Evolutionary conservation across 1,140 invertebrate species (phyloP).

Genomic region (Hycleus phaleratus): DNA sequence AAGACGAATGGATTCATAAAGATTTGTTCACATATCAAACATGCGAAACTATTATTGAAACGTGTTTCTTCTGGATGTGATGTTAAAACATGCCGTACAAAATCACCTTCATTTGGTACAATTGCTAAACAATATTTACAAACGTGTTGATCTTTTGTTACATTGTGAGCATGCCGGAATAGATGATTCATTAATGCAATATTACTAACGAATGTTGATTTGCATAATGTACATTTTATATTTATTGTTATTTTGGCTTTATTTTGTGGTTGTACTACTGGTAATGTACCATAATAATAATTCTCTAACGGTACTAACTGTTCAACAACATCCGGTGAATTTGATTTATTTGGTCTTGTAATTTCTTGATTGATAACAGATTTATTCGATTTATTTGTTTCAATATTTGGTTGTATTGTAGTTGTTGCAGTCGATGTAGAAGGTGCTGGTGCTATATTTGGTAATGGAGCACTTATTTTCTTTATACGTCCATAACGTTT

Average conservation of each 20-base stretch:
- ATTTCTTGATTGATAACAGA: conserved; percentile 15
- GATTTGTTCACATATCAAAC: conserved; percentile 61
- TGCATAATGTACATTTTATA: conserved; percentile 35
- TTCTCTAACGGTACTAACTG: conserved; percentile 44
- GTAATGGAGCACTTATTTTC: not conserved
- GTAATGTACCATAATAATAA: conserved; percentile 53
- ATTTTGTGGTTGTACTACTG: conserved; percentile 5
- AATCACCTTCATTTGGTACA: conserved; percentile 42
- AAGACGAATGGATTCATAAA: conserved; percentile 54
- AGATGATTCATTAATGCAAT: conserved; percentile 62
- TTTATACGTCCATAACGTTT: not conserved
- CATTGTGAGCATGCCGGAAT: conserved; percentile 53
- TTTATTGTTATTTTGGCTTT: conserved; percentile 25
- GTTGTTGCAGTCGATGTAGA: conserved; percentile 3
- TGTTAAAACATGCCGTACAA: conserved; percentile 47
- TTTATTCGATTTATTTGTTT: conserved; percentile 21
- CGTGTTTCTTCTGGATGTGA: conserved; percentile 52
- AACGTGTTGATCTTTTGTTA: conserved; percentile 39
- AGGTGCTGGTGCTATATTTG: not conserved
- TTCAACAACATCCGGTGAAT: conserved; percentile 31
- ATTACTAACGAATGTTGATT: conserved; percentile 49
- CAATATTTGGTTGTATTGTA: not conserved
- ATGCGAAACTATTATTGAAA: conserved; percentile 47
- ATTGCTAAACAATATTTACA: conserved; percentile 52
- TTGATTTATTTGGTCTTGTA: conserved; percentile 35